These are phyloP conservation scores for Nyctibius grandis DNA, from an alignment of 2,797 vertebrate species.

Conservation along the genomic window DNA sequence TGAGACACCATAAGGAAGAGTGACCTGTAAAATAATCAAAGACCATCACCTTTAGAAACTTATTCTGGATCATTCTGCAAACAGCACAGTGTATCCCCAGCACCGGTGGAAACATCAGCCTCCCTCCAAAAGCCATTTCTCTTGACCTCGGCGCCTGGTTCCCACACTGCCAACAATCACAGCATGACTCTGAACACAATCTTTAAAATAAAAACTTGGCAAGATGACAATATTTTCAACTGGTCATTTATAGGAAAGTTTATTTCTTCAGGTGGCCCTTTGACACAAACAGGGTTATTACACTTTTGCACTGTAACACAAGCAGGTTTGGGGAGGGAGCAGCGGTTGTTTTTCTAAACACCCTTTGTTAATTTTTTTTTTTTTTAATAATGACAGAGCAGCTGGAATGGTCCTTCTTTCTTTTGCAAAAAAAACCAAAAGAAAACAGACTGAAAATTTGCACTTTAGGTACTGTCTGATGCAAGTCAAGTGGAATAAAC, in stretches of 20 bases:
- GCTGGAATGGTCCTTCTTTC: background rate
- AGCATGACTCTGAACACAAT: background rate
- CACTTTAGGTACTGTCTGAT: background rate
- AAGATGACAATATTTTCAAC: background rate
- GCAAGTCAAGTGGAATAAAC: background rate
- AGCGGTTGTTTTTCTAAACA: background rate
- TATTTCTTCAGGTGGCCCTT: background rate
- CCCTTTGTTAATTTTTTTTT: no score
- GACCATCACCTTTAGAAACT: background rate
- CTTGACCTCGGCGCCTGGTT: accelerated
- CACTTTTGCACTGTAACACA: background rate
- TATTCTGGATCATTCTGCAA: background rate
- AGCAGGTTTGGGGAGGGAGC: background rate
- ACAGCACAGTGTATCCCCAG: background rate
- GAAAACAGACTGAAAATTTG: background rate
- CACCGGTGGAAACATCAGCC: background rate
- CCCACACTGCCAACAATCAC: background rate
- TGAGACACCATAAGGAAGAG: background rate
- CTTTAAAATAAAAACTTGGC: background rate
- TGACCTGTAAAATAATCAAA: background rate
- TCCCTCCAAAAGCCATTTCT: background rate
- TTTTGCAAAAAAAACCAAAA: background rate
- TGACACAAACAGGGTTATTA: background rate
- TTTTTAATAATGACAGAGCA: background rate
- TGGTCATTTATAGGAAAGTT: background rate